These are phyloP conservation scores for Clepsis dumicolana DNA, from an alignment of 2,888 invertebrate genomes.

Conservation along the genomic window DNA sequence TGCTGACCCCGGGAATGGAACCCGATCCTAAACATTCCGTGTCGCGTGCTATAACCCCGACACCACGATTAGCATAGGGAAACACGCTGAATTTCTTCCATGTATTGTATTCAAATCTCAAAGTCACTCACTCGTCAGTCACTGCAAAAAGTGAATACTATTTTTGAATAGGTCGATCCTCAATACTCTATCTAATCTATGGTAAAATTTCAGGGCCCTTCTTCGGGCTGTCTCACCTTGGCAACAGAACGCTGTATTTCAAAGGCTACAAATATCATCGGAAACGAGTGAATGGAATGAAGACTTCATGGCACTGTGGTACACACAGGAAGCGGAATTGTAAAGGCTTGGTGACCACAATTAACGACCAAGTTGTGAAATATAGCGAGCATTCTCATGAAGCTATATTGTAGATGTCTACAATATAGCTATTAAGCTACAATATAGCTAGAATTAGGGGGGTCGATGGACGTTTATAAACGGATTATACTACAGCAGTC, in stretches of 20 bases:
- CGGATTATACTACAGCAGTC: too few relatives aligned
- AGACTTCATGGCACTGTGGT: conserved; percentile 33
- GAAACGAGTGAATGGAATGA: conserved; percentile 10
- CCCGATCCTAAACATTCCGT: too few relatives aligned
- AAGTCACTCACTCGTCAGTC: too few relatives aligned
- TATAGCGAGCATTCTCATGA: conserved; percentile 15
- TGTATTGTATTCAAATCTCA: too few relatives aligned
- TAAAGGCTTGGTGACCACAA: conserved; percentile 24
- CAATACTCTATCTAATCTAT: neutral
- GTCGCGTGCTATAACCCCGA: too few relatives aligned
- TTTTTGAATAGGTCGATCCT: neutral
- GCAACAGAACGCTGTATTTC: conserved; percentile 21
- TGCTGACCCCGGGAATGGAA: too few relatives aligned
- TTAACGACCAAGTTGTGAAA: conserved; percentile 26
- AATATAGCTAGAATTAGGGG: neutral
- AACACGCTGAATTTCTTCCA: too few relatives aligned
- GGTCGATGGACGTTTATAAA: neutral
- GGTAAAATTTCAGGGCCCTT: conserved; percentile 18
- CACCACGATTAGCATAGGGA: too few relatives aligned
- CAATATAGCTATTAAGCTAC: too few relatives aligned
- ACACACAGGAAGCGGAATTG: conserved; percentile 32
- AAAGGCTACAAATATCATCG: conserved; percentile 33
- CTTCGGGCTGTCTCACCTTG: conserved; percentile 21
- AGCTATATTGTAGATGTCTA: neutral
- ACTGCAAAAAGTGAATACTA: too few relatives aligned